Evolutionary conservation across 2,113 vertebrate genomes (phyloP), one percentile per base, ranked within the genome.

Genomic region (Cyanocitta stelleri): DNA sequence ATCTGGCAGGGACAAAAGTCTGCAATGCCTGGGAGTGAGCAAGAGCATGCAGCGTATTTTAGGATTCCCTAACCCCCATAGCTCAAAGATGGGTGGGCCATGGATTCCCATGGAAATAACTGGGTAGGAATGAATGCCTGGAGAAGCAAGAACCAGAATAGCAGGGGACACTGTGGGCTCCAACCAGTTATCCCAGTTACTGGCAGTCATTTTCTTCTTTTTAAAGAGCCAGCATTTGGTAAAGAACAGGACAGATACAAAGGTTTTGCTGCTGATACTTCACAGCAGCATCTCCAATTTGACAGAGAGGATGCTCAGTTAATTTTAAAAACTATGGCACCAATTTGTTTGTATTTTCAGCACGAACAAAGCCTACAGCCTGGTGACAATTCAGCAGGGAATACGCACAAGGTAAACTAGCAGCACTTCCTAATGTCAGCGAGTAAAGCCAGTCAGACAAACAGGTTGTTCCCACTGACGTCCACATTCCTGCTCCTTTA

Each of bases 71-170:
- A 95, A 46, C 39, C 18, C 67, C 69, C 63, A 29, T 5, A 87
- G 91, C 81, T 76, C 48, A 41, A 39, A 77, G 37, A 49, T 16
- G 90, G 85, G 85, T 80, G 82, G 87, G 72, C 75, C 83, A 86
- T 30, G 22, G 64, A 84, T 93, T 94, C 68, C 59, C 73, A 61
- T 85, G 84, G 73, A 95, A 95, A 92, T 95, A 68, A 75, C 66
- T 23, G 44, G 52, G 76, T 78, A 67, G 84, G 41, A 89, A 89
- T 13, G 30, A 83, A 82, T 10, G 80, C 84, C 84, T 91, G 80
- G 59, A 94, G 84, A 92, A 90, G 62, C 37, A 81, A 78, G 77
- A 96, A 95, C 73, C 61, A 92, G 93, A 95, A 82, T 13, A 78
- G 77, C 94, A 89, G 80, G 32, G 91, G 89, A 29, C 19, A 52